Conservation (phyloP, 2,113 vertebrate species). For the Lagenorhynchus albirostris region DNA sequence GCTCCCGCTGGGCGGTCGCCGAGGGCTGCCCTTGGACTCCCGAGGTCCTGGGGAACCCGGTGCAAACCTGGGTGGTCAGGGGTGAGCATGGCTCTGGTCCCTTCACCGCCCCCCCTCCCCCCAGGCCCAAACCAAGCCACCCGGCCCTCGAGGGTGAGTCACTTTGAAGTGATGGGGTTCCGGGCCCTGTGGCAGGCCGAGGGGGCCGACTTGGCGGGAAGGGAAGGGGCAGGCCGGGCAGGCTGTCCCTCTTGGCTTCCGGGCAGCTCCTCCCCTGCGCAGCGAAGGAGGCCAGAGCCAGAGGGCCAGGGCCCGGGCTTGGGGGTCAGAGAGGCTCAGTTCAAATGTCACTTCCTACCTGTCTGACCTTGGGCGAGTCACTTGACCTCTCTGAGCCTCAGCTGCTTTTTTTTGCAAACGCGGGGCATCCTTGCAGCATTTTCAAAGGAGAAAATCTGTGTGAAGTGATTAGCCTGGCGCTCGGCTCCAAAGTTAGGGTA, state of each 20-base stretch:
- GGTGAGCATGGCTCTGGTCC: not conserved
- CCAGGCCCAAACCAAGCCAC: conserved; percentile 42
- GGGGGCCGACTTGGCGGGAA: conserved; percentile 28
- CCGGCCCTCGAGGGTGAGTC: conserved; percentile 30
- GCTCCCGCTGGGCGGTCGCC: not conserved
- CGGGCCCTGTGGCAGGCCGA: not conserved
- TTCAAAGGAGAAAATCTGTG: not conserved
- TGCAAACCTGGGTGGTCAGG: conserved; percentile 59
- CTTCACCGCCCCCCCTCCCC: not conserved
- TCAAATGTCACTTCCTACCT: not conserved
- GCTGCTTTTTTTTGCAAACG: not conserved
- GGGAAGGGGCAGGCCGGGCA: not conserved
- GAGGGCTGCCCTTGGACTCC: conserved; percentile 26
- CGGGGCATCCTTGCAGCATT: too few species aligned
- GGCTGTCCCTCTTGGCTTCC: conserved; percentile 29
- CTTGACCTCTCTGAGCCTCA: not conserved
- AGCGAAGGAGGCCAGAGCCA: not conserved
- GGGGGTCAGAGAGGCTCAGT: not conserved
- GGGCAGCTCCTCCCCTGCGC: not conserved
- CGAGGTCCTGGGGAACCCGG: not conserved
- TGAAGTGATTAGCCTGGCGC: not conserved
- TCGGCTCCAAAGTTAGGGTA: not conserved
- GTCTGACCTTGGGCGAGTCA: not conserved
- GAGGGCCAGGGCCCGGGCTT: not conserved
- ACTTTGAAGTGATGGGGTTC: conserved; percentile 65